Evolutionary conservation across 1,140 invertebrate species (phyloP).

Genomic region (Aphaenogaster rudis): DNA sequence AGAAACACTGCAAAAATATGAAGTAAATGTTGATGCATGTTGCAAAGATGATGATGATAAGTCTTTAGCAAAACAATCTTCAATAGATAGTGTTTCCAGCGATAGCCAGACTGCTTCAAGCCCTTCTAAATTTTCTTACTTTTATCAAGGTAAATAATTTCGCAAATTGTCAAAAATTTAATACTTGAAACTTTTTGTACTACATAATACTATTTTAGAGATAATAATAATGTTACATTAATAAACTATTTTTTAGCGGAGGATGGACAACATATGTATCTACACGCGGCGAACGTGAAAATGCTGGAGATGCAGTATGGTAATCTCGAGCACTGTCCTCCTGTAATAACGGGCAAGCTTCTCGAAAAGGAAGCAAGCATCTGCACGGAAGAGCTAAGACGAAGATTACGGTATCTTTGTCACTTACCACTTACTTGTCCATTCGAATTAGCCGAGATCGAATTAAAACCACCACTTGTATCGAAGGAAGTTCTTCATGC

Average conservation of each 20-base stretch:
- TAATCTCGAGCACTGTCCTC: slow-evolving; percentile 92
- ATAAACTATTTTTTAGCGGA: slow-evolving; percentile 88
- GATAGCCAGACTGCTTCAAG: slow-evolving; percentile 32
- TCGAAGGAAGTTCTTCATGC: slow-evolving; percentile 89
- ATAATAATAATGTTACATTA: slow-evolving; percentile 49
- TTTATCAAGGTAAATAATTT: slow-evolving; percentile 92
- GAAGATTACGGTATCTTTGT: slow-evolving; percentile 93
- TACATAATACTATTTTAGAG: neutral
- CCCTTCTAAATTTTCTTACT: slow-evolving; percentile 91
- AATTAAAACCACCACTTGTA: slow-evolving; percentile 91
- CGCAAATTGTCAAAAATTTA: neutral
- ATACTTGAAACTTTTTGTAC: slow-evolving; percentile 7
- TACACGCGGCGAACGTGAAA: slow-evolving; percentile 96
- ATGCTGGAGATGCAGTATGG: slow-evolving; percentile 96
- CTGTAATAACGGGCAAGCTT: slow-evolving; percentile 91
- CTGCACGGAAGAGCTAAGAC: slow-evolving; percentile 93
- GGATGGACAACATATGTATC: slow-evolving; percentile 97
- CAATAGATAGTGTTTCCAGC: slow-evolving; percentile 47
- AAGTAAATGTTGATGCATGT: slow-evolving; percentile 13
- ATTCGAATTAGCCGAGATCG: slow-evolving; percentile 96
- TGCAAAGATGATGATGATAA: slow-evolving; percentile 41
- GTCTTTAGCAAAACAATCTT: slow-evolving; percentile 38
- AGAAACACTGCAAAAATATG: slow-evolving; percentile 14
- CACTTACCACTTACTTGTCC: slow-evolving; percentile 96
- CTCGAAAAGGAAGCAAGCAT: slow-evolving; percentile 94